A percentile compares a stretch with the other conserved stretches of the same genome.
Evolutionary conservation across 2,113 vertebrate genomes (phyloP).

Genomic region (Felis catus): F.catus_Fca126_mat1.0 CM031419.1:126186001-126186500

Average conservation of each 20-base stretch:
- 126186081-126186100: neutral
- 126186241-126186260: neutral
- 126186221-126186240: neutral
- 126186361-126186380: neutral
- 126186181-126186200: neutral
- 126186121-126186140: neutral
- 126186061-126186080: neutral
- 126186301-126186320: conserved; percentile 24
- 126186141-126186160: neutral
- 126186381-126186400: neutral
- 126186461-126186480: no score
- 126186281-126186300: neutral
- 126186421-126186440: neutral
- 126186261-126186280: neutral
- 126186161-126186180: neutral
- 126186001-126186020: neutral
- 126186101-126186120: neutral
- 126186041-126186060: neutral
- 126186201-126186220: neutral
- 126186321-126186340: neutral
- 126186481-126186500: no score
- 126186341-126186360: neutral
- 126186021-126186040: neutral
- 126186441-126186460: no score
- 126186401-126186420: neutral